Conservation (phyloP, 2,113 vertebrate species). For the Hippolais icterina region DNA sequence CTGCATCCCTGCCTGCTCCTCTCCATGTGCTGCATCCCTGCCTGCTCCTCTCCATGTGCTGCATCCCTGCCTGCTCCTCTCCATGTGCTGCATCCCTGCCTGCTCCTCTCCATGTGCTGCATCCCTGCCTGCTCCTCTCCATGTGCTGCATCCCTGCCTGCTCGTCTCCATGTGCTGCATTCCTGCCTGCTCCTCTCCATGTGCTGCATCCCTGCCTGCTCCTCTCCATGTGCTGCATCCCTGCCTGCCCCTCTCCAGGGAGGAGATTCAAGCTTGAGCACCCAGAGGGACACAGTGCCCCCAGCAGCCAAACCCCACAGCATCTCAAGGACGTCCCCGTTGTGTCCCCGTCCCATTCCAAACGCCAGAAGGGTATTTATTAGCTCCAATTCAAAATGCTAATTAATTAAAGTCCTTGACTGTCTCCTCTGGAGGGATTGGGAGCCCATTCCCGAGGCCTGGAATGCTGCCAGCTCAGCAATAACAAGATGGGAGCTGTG, state of each 20-base stretch:
- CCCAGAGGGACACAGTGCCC: background rate
- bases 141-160: no score
- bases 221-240: no score
- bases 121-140: no score
- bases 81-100: no score
- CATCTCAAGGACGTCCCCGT: slow-evolving; percentile 24
- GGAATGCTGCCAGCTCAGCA: slow-evolving; percentile 43
- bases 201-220: no score
- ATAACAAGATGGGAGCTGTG: background rate
- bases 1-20: background rate
- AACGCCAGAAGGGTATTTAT: slow-evolving; percentile 42
- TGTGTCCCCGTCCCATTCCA: background rate
- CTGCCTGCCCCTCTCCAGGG: background rate
- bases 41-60: no score
- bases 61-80: no score
- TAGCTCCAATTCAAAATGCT: slow-evolving; percentile 47
- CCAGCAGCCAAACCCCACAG: background rate
- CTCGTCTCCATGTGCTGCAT: no score
- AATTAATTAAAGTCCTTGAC: slow-evolving; percentile 78
- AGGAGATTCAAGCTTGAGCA: background rate
- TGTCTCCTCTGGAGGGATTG: slow-evolving; percentile 74
- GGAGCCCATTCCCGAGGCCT: slow-evolving; percentile 59
- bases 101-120: no score
- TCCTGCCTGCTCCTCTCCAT: no score
- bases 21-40: background rate